Conservation (phyloP, 2,888 invertebrate species). For the Drosophila fungiperda region DNA sequence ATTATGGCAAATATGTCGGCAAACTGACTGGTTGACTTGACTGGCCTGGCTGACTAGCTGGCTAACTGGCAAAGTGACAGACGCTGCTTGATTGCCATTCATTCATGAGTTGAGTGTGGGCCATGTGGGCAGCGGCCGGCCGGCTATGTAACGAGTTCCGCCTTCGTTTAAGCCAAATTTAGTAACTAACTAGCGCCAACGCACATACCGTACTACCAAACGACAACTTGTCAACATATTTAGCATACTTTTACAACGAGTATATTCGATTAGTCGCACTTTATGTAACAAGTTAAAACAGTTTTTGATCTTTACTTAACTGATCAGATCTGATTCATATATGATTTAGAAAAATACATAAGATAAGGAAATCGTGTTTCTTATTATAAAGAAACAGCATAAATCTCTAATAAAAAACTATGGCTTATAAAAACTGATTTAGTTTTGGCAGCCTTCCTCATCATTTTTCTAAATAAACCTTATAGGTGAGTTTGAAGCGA, state of each 20-base stretch:
- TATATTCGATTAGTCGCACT: background rate
- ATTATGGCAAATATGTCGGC: constrained; percentile 67
- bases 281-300: constrained; percentile 4
- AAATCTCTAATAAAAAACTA: background rate
- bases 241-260: background rate
- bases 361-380: background rate
- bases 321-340: background rate
- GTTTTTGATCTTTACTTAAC: background rate
- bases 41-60: background rate
- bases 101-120: constrained; percentile 64
- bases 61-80: constrained; percentile 25
- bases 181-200: constrained; percentile 77
- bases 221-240: constrained; percentile 8
- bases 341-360: background rate
- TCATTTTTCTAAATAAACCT: no score
- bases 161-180: constrained; percentile 81
- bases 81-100: constrained; percentile 61
- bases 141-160: constrained; percentile 81
- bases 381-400: background rate
- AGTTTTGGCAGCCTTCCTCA: background rate
- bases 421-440: background rate
- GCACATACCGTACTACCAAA: constrained; percentile 40
- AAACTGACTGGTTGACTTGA: constrained; percentile 28
- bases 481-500: no score
- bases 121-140: constrained; percentile 76